A percentile compares a stretch with the other conserved stretches of the same genome.
Evolutionary conservation across 2,797 vertebrate genomes (phyloP).

Genomic region (Fringilla coelebs): DNA sequence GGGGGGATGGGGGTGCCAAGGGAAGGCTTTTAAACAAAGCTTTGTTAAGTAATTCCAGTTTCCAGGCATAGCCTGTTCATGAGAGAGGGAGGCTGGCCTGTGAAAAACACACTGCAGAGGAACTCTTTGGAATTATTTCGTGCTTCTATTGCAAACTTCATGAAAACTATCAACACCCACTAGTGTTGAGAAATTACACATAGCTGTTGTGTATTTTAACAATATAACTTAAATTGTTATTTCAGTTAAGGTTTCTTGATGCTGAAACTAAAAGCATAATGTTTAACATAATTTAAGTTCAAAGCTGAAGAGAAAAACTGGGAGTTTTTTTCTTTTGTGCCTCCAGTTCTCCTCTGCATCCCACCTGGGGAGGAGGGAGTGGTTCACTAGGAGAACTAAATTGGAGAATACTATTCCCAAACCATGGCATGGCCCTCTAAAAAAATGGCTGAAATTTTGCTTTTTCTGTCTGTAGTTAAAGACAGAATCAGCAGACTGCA

Average conservation of each 20-base stretch:
- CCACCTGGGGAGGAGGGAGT: no score
- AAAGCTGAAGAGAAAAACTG: neutral
- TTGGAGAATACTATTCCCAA: neutral
- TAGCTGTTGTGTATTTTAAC: neutral
- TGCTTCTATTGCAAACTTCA: neutral
- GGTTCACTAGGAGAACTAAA: neutral
- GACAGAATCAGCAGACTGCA: neutral
- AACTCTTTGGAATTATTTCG: neutral
- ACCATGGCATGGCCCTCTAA: neutral
- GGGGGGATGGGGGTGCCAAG: neutral
- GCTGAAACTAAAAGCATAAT: neutral
- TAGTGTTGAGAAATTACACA: neutral
- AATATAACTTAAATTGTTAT: neutral
- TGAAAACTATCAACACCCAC: neutral
- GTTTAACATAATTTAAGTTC: neutral
- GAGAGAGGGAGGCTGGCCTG: neutral
- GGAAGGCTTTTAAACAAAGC: neutral
- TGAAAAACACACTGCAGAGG: neutral
- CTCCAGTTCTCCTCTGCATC: neutral
- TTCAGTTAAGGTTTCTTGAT: neutral
- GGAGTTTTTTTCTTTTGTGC: neutral
- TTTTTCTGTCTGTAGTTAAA: neutral
- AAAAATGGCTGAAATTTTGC: neutral
- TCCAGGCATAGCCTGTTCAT: neutral
- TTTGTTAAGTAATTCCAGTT: neutral